Evolutionary conservation across 2,888 invertebrate species (phyloP), one percentile per base, ranked within the genome.

Genomic region (Arge pagana): DNA sequence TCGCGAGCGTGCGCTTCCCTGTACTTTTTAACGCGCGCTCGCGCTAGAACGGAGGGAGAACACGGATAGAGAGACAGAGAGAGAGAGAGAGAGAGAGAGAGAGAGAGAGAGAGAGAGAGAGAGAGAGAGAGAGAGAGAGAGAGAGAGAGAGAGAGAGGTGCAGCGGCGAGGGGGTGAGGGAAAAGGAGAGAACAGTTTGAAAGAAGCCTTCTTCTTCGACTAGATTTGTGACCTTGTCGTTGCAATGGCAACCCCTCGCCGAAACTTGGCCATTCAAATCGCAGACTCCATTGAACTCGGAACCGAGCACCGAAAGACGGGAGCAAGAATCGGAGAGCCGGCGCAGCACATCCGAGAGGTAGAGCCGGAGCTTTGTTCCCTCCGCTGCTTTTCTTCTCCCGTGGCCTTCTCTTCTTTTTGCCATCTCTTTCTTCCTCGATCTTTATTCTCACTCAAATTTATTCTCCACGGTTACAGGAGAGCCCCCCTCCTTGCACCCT

Each of bases 141-240:
- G n/a, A n/a, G n/a, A n/a, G n/a, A n/a, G n/a, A n/a, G n/a, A n/a
- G n/a, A n/a, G n/a, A n/a, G n/a, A n/a, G n/a, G n/a, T n/a, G n/a
- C n/a, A n/a, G n/a, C n/a, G n/a, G n/a, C n/a, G n/a, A n/a, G n/a
- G n/a, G 3, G 33, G 11, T 24, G 42, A 13, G 42, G 36, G 8
- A 7, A 13, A 13, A 6, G 8, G 36, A 35, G 36, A 51, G 53
- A 49, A 53, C n/a, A n/a, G n/a, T n/a, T 52, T 56, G 63, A 69
- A 71, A 70, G 68, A 67, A 71, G 66, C 64, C 7, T 63, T 67
- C n/a, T 23, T 33, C 45, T 45, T 64, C 66, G 66, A 66, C 66
- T 67, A 68, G 67, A 72, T 73, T 74, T 73, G 71, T 74, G 74
- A 73, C 75, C 75, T 75, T 75, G 74, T 65, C 65, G 61, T 63